Conservation (phyloP, 1,140 invertebrate genomes). For the Macrostomum lignano region DNA sequence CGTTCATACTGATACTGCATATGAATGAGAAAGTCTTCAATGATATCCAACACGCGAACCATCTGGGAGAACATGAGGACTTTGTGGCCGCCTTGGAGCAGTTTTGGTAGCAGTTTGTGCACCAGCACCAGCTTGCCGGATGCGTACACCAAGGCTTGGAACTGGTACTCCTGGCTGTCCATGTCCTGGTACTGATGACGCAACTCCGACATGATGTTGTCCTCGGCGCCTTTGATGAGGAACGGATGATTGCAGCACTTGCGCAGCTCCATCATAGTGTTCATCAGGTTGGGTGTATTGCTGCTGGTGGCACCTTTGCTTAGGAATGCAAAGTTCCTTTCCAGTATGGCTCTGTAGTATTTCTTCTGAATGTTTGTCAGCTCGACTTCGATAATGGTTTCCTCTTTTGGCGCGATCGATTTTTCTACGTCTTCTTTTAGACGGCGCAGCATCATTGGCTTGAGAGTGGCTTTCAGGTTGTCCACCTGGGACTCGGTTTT, state of each 20-base stretch:
- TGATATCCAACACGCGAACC: constrained; percentile 87
- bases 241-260: constrained; percentile 99
- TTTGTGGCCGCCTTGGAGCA: constrained; percentile 75
- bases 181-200: too few relatives aligned
- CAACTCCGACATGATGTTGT: neutral
- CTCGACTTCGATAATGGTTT: constrained; percentile 94
- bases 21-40: constrained; percentile 84
- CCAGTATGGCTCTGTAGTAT: constrained; percentile 92
- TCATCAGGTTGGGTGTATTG: constrained; percentile 89
- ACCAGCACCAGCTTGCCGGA: constrained; percentile 89
- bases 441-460: constrained; percentile 93
- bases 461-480: constrained; percentile 51
- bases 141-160: constrained; percentile 18
- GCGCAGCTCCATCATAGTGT: constrained; percentile 98
- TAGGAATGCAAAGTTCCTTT: constrained; percentile 88
- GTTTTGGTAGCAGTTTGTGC: constrained; percentile 80
- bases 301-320: constrained; percentile 57
- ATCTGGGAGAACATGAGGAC: constrained; percentile 96
- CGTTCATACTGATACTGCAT: constrained; percentile 78
- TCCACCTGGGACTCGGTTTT: constrained; percentile 83
- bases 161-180: constrained; percentile 6
- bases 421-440: constrained; percentile 99
- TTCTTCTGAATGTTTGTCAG: constrained; percentile 98
- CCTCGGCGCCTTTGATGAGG: constrained; percentile 49
- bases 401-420: constrained; percentile 86